Percentiles rank a stretch among this genome's conserved stretches.
These are phyloP conservation scores for Drosophila bocki DNA, from an alignment of 1,140 invertebrate genomes.

Conservation along the genomic window DNA sequence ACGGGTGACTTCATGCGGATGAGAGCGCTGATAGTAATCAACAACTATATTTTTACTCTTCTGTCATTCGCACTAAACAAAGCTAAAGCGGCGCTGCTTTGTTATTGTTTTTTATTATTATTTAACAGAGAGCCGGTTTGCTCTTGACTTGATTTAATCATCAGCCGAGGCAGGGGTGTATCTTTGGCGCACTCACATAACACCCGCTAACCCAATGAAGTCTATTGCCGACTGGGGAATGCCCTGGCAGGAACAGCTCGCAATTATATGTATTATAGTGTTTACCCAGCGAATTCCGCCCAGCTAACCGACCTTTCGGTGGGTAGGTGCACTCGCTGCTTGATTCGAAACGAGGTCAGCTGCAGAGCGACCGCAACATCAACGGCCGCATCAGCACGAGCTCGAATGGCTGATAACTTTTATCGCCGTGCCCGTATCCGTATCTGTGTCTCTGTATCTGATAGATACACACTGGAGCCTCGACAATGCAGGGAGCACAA, in stretches of 20 bases:
- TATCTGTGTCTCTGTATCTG: conserved; percentile 32
- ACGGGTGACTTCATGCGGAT: conserved; percentile 36
- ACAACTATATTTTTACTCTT: conserved; percentile 39
- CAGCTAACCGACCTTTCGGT: conserved; percentile 18
- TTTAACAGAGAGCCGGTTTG: conserved; percentile 72
- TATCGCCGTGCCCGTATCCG: conserved; percentile 49
- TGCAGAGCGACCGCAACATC: conserved; percentile 50
- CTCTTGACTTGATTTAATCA: conserved; percentile 73
- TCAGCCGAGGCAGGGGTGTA: conserved; percentile 63
- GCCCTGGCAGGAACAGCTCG: conserved; percentile 10
- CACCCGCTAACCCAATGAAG: conserved; percentile 14
- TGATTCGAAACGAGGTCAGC: conserved; percentile 73
- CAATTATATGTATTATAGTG: not conserved
- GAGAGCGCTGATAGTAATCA: conserved; percentile 42
- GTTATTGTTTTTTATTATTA: conserved; percentile 59
- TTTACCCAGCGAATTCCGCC: not conserved
- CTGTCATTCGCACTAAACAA: conserved; percentile 25
- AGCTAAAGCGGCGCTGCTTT: conserved; percentile 14
- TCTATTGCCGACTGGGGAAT: conserved; percentile 19
- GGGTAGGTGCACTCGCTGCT: conserved; percentile 17
- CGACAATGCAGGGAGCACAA: conserved; percentile 28
- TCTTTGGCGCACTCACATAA: not conserved
- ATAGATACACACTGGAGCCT: conserved; percentile 45
- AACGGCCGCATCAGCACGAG: conserved; percentile 29
- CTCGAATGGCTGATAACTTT: conserved; percentile 65